Evolutionary conservation across 2,797 vertebrate genomes (phyloP), one percentile per base, ranked within the genome.

Genomic region (Acipenser ruthenus): DNA sequence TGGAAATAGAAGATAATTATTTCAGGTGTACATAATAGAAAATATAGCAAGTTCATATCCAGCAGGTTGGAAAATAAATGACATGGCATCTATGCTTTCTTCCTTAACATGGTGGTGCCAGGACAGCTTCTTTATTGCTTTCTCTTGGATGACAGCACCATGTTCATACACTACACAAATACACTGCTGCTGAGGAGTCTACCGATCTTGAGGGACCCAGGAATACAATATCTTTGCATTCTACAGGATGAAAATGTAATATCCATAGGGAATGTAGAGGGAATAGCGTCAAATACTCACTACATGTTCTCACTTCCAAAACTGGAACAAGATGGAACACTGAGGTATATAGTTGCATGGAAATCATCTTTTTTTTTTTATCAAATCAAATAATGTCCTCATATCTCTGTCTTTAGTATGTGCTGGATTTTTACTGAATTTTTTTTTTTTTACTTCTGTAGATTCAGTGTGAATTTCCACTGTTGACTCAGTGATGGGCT

Each of bases 391-490:
- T 37, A 67, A 71, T 64, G 64, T 67, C 75, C 78, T 77, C 71
- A 72, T 69, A 68, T 72, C 75, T 75, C 76, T 72, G 74, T 76
- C 77, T 72, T 70, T 9, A 23, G 58, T 68, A 63, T 37, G 51
- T 64, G 55, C 51, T 59, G 61, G 60, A 15, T 47, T 67, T 62
- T 9, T 62, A 11, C 63, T 68, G 65, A 62, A 50, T 37, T 37
- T 3, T 37, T 4, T 37, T 4, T 37, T 37, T 37, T 73, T 90
- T 98, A 99, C 72, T 91, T 95, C 83, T 99, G 96, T 80, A 99
- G 86, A 77, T 99, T 99, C 62, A 99, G 94, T 64, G 97, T 95
- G 90, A 99, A 99, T 82, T 99, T 99, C 97, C 97, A 99, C 80
- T 98, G 96, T 71, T 99, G 97, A 7, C 91, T 95, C 71, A 99